Percentiles rank a stretch among this genome's conserved stretches.
These are phyloP conservation scores for Lasioglossum zephyrum DNA, from an alignment of 2,888 invertebrate species.

Conservation along the genomic window DNA sequence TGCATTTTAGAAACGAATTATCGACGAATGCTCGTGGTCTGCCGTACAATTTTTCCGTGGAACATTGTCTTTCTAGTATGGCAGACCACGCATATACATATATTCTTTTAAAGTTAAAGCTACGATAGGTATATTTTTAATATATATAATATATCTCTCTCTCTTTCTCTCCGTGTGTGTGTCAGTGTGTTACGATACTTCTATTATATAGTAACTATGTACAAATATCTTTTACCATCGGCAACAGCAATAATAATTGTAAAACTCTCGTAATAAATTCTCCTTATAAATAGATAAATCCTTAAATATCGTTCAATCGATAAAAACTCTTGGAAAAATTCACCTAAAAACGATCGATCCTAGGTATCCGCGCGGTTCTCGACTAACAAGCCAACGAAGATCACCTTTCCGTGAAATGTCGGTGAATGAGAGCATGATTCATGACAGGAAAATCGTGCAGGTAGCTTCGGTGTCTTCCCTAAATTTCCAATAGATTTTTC, in stretches of 20 bases:
- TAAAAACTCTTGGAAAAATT: conserved; percentile 64
- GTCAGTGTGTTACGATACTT: conserved; percentile 39
- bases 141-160: conserved; percentile 44
- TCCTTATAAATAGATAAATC: conserved; percentile 66
- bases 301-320: conserved; percentile 56
- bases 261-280: conserved; percentile 57
- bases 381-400: conserved; percentile 8
- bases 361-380: conserved; percentile 5
- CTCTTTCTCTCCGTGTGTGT: conserved; percentile 24
- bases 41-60: conserved; percentile 19
- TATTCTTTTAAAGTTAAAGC: conserved; percentile 51
- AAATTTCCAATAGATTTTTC: neutral
- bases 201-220: conserved; percentile 59
- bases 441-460: neutral
- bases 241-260: conserved; percentile 61
- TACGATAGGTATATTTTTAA: conserved; percentile 50
- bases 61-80: conserved; percentile 37
- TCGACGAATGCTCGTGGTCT: conserved; percentile 28
- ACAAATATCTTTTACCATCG: conserved; percentile 61
- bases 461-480: neutral
- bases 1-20: conserved; percentile 3
- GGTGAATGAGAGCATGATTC: conserved; percentile 6
- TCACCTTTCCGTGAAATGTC: neutral
- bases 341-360: conserved; percentile 44
- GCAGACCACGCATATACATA: conserved; percentile 31